A percentile compares a stretch with the other conserved stretches of the same genome.
These are phyloP conservation scores for Armadillidium nasatum DNA, from an alignment of 1,140 invertebrate genomes.

Conservation along the genomic window DNA sequence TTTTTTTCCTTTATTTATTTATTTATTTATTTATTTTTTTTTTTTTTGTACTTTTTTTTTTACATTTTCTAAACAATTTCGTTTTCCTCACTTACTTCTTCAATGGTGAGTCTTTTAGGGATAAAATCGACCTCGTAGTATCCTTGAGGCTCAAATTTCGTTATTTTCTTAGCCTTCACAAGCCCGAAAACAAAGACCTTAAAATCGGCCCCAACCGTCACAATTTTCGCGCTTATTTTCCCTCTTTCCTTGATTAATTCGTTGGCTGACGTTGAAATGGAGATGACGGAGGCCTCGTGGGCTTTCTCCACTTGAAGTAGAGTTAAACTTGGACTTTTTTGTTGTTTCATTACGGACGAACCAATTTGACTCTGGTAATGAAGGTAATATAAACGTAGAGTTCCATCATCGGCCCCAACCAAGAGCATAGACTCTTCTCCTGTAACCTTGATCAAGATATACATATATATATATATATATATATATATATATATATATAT, in stretches of 20 bases:
- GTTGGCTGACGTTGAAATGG: background rate
- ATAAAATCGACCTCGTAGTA: background rate
- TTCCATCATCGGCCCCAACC: background rate
- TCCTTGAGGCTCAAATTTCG: constrained; percentile 5
- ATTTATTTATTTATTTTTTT: no score
- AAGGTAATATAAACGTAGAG: background rate
- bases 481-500: background rate
- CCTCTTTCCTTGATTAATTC: background rate
- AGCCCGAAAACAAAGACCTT: background rate
- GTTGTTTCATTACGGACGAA: background rate
- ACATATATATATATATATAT: background rate
- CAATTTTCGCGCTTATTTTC: background rate
- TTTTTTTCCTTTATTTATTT: no score
- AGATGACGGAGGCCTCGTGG: background rate
- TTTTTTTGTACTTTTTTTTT: no score
- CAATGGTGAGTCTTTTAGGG: background rate
- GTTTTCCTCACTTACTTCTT: background rate
- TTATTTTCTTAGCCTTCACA: background rate
- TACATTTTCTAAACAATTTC: no score
- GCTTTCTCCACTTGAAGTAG: background rate
- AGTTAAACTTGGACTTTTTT: constrained; percentile 5
- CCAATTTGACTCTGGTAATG: constrained; percentile 3
- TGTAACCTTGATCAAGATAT: background rate
- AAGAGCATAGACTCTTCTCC: background rate
- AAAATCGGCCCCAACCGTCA: background rate